Evolutionary conservation across 2,113 vertebrate genomes (phyloP).

Genomic region (Hippocampus barbouri): DNA sequence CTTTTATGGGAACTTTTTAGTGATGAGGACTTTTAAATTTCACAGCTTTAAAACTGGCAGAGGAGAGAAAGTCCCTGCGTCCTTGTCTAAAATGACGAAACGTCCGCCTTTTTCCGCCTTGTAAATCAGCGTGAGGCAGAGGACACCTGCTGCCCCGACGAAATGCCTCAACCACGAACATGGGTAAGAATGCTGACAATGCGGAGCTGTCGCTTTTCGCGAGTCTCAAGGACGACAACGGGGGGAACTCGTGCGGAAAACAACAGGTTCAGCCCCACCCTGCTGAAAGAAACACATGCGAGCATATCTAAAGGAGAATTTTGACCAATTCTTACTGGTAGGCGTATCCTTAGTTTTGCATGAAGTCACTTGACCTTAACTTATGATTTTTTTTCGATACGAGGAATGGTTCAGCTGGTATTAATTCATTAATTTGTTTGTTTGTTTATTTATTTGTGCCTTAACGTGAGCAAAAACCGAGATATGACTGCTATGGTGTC

Average conservation of each 20-base stretch:
- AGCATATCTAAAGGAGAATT: neutral
- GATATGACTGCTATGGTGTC: too few relatives aligned
- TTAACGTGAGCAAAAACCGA: too few relatives aligned
- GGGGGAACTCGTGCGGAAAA: neutral
- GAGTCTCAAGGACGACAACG: conserved; percentile 28
- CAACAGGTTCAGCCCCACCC: neutral
- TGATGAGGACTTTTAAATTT: neutral
- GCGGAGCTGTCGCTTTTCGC: conserved; percentile 6
- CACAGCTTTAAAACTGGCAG: neutral
- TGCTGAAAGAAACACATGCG: neutral
- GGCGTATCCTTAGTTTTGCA: too few relatives aligned
- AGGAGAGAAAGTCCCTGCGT: conserved; percentile 4
- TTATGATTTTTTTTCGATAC: neutral
- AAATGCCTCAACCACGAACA: conserved; percentile 24
- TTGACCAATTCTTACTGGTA: neutral
- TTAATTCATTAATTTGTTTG: too few relatives aligned
- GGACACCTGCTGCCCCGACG: conserved; percentile 9
- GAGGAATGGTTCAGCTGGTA: neutral
- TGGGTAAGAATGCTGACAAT: conserved; percentile 25
- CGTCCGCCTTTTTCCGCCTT: neutral
- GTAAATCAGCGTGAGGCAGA: conserved; percentile 13
- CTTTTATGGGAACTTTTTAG: neutral
- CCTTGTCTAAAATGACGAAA: conserved; percentile 30
- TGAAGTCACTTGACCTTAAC: neutral
- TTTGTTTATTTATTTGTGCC: too few relatives aligned